Evolutionary conservation across 2,797 vertebrate species (phyloP), one percentile per base, ranked within the genome.

Genomic region (Heteromormyrus szaboi): DNA sequence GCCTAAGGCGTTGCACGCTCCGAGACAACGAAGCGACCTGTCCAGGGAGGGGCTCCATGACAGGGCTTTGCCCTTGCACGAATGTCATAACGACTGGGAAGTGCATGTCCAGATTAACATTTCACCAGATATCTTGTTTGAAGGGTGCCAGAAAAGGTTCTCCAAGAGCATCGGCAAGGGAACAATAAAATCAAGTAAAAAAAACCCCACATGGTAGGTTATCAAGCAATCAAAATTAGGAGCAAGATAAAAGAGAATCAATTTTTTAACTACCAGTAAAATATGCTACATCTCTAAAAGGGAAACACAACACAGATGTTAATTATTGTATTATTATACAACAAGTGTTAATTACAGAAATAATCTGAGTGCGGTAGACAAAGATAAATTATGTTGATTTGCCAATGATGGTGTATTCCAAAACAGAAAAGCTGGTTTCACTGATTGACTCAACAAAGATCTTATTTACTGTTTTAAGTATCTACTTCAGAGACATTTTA

Each of bases 21-120:
- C 59, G 3, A 22, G 14, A 59, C 22, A 0, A 37, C 5, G 4
- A 37, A n/a, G 14, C 12, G 37, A 86, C 44, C 89, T 88, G 89
- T 87, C 86, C 87, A 41, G 65, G 51, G 51, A 51, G 62, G 53
- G 83, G 50, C 46, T 88, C 83, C 87, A 33, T 33, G 62, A 56
- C 84, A 84, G 76, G 56, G 56, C 9, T 89, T 19, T 87, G 90
- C 72, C 90, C 86, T 91, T 88, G 68, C 85, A 76, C 41, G 37
- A 41, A 54, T 41, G 29, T 19, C 81, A 33, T 72, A 65, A 48
- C 44, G 19, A 65, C 22, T 51, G 50, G 25, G 50, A 84, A 84
- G 25, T 17, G 4, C 25, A 46, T 29, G 88, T 11, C 54, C 41
- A 33, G 22, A 50, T 65, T 89, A 79, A 33, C 41, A 62, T 50